Evolutionary conservation across 2,797 vertebrate genomes (phyloP), one percentile per base, ranked within the genome.

Genomic region (Schizopygopsis pylzovi): DNA sequence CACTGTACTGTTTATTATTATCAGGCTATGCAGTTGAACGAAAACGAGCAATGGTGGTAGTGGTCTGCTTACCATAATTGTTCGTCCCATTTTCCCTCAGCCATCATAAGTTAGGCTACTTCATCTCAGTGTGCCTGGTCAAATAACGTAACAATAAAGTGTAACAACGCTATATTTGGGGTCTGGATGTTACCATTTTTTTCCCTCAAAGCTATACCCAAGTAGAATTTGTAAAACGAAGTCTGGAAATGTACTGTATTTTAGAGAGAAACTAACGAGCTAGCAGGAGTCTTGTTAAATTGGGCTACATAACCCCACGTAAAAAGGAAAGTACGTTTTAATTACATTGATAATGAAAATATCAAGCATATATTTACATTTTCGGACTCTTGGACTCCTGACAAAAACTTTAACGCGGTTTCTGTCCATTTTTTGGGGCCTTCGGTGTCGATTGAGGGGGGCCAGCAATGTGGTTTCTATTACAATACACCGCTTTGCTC

Each of bases 381-480:
- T 79, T 45, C 45, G 47, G 49, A 67, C n/a, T 70, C 11, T 28
- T 70, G 28, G 79, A 81, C 37, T 70, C 20, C 15, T 37, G 65
- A 72, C 76, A 71, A 79, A 68, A 78, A 76, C 20, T 68, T 76
- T 76, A 68, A 70, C 71, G 65, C 49, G 37, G 5, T 56, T 76
- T 18, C 20, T 47, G 61, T 28, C 20, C 68, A 61, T 10, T 43
- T 43, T 43, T 43, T 2, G 28, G 88, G 88, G 89, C 77, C 81
- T 87, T 88, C 84, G 71, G 87, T 89, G 82, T 91, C 88, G 88
- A 89, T 73, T 87, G 81, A 90, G 84, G 87, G 33, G 91, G 85
- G 82, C 87, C 90, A 54, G 77, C 93, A 93, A 93, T 93, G 92
- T 95, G 93, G 92, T 94, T 94, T 90, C 91, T 86, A 94, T 94